These are phyloP conservation scores for Myotis planiceps DNA, from an alignment of 2,797 vertebrate genomes.

Conservation along the genomic window DNA sequence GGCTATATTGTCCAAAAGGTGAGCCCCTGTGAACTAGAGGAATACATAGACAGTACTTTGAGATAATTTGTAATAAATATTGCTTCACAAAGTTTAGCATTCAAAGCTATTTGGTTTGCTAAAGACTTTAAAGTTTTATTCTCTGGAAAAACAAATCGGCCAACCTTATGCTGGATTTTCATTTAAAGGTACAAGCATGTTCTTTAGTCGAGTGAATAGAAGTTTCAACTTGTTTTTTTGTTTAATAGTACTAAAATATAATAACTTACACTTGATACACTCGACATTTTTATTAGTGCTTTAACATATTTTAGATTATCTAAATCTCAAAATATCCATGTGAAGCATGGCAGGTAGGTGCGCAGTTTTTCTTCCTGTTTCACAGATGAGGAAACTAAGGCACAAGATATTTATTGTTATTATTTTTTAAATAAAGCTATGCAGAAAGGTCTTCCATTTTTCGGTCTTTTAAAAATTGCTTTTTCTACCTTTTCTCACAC, in stretches of 20 bases:
- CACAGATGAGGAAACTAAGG: not conserved
- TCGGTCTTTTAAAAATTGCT: not conserved
- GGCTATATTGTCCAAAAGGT: not conserved
- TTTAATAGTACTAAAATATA: not conserved
- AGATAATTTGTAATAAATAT: slow-evolving; percentile 1
- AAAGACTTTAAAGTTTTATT: not conserved
- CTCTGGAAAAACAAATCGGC: not conserved
- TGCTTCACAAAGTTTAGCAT: slow-evolving; percentile 27
- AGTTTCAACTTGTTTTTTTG: not conserved
- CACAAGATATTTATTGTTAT: not conserved
- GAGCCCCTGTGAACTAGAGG: not conserved
- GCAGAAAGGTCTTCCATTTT: not conserved
- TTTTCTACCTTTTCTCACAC: not conserved
- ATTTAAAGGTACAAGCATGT: not conserved
- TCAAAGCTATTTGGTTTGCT: slow-evolving; percentile 22
- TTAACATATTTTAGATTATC: not conserved
- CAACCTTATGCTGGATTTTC: not conserved
- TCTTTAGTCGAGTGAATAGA: not conserved
- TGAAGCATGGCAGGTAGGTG: not conserved
- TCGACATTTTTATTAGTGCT: not conserved
- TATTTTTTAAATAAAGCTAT: not conserved
- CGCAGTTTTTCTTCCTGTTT: not conserved
- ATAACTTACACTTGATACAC: not conserved
- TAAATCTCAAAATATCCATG: not conserved
- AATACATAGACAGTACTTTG: not conserved